Conservation (phyloP, 2,797 vertebrate species). For the Acanthornis magna region DNA sequence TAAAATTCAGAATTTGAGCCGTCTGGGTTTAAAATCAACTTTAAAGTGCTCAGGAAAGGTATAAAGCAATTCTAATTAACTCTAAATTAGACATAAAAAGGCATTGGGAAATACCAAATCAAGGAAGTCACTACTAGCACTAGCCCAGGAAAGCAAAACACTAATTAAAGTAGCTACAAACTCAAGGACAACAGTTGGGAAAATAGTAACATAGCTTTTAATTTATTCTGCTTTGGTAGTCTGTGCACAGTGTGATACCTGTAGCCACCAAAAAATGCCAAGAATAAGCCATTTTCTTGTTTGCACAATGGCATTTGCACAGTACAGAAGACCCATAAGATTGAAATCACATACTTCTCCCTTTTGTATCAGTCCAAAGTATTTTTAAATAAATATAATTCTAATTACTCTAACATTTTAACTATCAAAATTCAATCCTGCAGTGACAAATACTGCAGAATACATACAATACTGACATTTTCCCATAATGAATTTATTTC, state of each 20-base stretch:
- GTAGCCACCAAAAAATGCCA: background rate
- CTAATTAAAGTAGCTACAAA: background rate
- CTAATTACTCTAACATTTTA: background rate
- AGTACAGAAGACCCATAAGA: background rate
- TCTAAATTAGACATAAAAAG: background rate
- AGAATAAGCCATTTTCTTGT: background rate
- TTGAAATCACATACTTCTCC: background rate
- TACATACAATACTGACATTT: background rate
- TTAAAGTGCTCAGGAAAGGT: background rate
- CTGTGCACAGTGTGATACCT: accelerated
- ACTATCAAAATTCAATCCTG: background rate
- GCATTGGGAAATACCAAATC: background rate
- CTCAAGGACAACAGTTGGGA: background rate
- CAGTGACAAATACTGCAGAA: background rate
- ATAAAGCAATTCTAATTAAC: background rate
- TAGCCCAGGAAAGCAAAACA: background rate
- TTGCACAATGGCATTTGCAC: background rate
- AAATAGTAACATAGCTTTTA: background rate
- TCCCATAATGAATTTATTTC: background rate
- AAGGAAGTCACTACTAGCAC: background rate
- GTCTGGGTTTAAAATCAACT: background rate
- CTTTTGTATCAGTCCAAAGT: background rate
- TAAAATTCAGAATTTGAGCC: background rate
- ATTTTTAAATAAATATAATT: background rate
- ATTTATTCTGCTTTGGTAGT: background rate